A percentile compares a stretch with the other conserved stretches of the same genome.
Conservation (phyloP, 2,113 vertebrate genomes). For the Aramus guarauna region DNA sequence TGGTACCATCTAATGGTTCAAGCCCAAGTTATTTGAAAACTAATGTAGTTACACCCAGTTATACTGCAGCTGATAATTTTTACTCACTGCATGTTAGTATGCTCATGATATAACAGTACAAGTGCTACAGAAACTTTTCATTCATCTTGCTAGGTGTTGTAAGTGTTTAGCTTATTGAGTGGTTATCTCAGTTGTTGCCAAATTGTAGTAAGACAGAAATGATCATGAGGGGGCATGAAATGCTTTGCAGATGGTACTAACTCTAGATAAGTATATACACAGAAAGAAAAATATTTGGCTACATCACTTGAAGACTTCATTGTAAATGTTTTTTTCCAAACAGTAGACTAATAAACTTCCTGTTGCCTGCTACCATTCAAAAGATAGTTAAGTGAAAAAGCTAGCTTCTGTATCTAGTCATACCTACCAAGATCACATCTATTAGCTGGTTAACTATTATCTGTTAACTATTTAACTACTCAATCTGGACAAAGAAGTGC, state of each 20-base stretch:
- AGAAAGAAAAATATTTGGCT: neutral
- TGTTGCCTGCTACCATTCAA: neutral
- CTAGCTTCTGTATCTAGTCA: neutral
- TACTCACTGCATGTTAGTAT: neutral
- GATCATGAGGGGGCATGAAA: neutral
- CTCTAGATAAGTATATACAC: neutral
- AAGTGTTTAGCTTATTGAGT: neutral
- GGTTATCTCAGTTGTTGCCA: neutral
- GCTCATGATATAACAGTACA: neutral
- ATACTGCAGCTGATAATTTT: neutral
- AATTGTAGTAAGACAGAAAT: neutral
- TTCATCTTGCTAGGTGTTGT: neutral
- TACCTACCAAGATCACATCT: neutral
- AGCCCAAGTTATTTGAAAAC: neutral
- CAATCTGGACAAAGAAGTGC: neutral
- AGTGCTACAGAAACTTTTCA: neutral
- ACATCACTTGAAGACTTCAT: neutral
- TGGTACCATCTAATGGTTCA: neutral
- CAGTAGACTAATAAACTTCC: neutral
- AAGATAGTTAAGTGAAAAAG: neutral
- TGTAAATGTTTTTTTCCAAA: neutral
- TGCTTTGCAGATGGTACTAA: neutral
- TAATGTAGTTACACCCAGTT: neutral
- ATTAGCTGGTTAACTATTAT: neutral
- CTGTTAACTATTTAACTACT: neutral